A percentile compares a stretch with the other conserved stretches of the same genome.
Evolutionary conservation across 1,140 invertebrate genomes (phyloP).

Genomic region (Drosophila pruinosa): DNA sequence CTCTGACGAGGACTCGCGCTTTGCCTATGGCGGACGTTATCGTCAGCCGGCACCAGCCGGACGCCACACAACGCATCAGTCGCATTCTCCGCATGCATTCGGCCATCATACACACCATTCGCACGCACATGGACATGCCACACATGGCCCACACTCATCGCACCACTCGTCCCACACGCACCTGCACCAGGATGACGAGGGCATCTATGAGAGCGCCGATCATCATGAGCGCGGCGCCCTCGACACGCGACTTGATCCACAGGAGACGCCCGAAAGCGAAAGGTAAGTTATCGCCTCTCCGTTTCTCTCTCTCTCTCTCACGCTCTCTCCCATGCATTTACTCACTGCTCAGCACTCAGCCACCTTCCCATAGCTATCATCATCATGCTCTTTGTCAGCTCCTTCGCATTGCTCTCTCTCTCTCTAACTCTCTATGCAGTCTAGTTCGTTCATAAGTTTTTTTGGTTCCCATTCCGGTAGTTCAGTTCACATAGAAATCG

Average conservation of each 20-base stretch:
- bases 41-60: conserved; percentile 86
- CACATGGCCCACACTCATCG: conserved; percentile 82
- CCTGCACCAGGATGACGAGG: conserved; percentile 90
- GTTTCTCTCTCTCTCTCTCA: not conserved
- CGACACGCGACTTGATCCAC: conserved; percentile 84
- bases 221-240: conserved; percentile 85
- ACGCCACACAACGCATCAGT: conserved; percentile 84
- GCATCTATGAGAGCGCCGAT: conserved; percentile 93
- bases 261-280: conserved; percentile 92
- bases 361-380: not conserved
- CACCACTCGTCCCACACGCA: conserved; percentile 84
- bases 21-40: conserved; percentile 90
- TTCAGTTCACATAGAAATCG: no score
- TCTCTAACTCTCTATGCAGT: not conserved
- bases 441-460: no score
- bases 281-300: conserved; percentile 85
- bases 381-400: no score
- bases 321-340: not conserved
- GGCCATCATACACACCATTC: conserved; percentile 82
- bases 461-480: no score
- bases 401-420: no score
- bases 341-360: not conserved
- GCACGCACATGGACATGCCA: conserved; percentile 82
- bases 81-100: conserved; percentile 82
- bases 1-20: conserved; percentile 86